Conservation (phyloP, 2,113 vertebrate genomes). For the Archocentrus centrarchus region DNA sequence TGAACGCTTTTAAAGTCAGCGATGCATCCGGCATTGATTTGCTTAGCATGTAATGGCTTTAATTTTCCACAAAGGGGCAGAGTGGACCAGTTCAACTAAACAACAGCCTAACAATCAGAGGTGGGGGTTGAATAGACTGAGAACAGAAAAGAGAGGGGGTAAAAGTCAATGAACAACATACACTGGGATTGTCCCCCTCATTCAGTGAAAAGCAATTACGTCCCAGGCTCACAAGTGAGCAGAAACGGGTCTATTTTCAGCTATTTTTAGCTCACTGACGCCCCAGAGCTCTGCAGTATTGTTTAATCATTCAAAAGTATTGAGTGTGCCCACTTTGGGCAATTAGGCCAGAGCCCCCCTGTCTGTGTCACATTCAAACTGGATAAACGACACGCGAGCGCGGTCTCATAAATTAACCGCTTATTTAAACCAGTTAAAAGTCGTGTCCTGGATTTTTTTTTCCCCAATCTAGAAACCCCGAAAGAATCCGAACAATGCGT, state of each 20-base stretch:
- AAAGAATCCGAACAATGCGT: not conserved
- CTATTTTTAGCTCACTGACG: not conserved
- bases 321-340: slow-evolving; percentile 11
- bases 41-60: slow-evolving; percentile 9
- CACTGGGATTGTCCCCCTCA: not conserved
- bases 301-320: slow-evolving; percentile 40
- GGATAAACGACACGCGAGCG: not conserved
- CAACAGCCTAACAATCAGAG: not conserved
- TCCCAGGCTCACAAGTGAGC: not conserved
- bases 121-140: not conserved
- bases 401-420: not conserved
- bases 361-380: not conserved
- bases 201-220: not conserved
- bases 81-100: not conserved
- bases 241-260: not conserved
- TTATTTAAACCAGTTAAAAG: not conserved
- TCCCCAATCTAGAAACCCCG: not conserved
- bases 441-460: not conserved
- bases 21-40: not conserved
- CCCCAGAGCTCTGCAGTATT: not conserved
- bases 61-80: slow-evolving; percentile 46
- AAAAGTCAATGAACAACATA: slow-evolving; percentile 8
- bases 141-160: not conserved
- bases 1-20: no score
- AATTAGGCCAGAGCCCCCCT: slow-evolving; percentile 17